Evolutionary conservation across 2,113 vertebrate species (phyloP).

Genomic region (Cottus gobio): DNA sequence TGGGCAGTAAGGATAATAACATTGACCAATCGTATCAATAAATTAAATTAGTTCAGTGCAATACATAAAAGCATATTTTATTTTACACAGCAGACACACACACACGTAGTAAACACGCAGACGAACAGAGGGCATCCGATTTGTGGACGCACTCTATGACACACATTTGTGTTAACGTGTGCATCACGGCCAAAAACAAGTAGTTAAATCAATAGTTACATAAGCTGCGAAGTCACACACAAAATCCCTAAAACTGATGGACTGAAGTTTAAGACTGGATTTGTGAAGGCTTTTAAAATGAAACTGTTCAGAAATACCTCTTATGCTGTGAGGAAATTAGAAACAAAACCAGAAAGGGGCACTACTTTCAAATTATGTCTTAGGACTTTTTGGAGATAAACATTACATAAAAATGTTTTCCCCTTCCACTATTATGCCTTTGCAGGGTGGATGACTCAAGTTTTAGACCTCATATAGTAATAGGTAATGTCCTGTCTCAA

Average conservation of each 20-base stretch:
- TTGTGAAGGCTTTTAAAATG: background rate
- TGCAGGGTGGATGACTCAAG: background rate
- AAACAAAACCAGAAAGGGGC: background rate
- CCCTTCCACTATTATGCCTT: background rate
- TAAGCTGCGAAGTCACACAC: constrained; percentile 26
- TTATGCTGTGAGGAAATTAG: background rate
- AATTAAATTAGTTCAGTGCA: background rate
- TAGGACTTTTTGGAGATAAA: background rate
- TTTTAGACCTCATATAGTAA: background rate
- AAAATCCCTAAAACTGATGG: background rate
- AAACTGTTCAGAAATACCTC: background rate
- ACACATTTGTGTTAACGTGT: constrained; percentile 34
- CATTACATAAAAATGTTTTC: background rate
- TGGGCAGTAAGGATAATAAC: background rate
- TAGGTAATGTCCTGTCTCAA: background rate
- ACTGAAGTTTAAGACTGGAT: background rate
- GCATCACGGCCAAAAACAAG: constrained; percentile 56
- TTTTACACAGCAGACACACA: no score
- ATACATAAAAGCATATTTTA: background rate
- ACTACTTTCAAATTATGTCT: background rate
- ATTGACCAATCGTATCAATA: background rate
- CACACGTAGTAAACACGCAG: background rate
- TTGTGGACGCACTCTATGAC: constrained; percentile 10
- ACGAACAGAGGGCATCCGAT: background rate
- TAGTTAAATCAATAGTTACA: constrained; percentile 64